Conservation (phyloP, 2,888 invertebrate genomes). For the Cancer borealis region DNA sequence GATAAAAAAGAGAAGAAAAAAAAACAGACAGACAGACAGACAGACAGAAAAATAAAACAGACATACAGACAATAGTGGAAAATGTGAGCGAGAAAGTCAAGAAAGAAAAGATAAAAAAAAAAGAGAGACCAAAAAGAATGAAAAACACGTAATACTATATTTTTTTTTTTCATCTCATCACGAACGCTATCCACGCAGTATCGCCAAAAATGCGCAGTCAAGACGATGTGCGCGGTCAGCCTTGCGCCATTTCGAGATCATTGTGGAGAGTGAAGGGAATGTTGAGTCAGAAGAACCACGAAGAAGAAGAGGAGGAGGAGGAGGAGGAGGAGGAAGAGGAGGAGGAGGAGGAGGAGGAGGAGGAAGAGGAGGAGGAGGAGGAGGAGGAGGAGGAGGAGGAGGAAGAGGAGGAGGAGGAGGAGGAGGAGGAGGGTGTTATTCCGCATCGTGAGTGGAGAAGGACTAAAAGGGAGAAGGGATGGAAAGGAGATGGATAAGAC, state of each 20-base stretch:
- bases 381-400: neutral
- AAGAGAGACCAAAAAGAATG: no score
- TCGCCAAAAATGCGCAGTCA: slow-evolving; percentile 20
- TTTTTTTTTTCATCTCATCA: neutral
- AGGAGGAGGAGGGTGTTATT: neutral
- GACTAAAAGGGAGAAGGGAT: neutral
- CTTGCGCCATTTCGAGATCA: neutral
- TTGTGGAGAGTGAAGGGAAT: neutral
- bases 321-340: neutral
- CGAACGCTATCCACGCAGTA: neutral
- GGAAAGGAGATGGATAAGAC: slow-evolving; percentile 10
- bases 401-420: neutral
- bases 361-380: neutral
- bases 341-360: neutral
- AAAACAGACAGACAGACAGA: neutral
- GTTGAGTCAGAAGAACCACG: neutral
- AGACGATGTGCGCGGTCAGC: slow-evolving; percentile 11
- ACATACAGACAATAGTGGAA: no score
- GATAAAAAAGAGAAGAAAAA: neutral
- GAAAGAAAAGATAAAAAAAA: no score
- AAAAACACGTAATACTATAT: neutral
- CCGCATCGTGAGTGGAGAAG: neutral
- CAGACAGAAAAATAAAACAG: neutral
- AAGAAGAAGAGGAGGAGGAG: slow-evolving; percentile 15
- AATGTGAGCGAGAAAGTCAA: no score